Base-by-base conservation (phyloP, 1,140 invertebrate species). In the Teleopsis dalmanni region DNA sequence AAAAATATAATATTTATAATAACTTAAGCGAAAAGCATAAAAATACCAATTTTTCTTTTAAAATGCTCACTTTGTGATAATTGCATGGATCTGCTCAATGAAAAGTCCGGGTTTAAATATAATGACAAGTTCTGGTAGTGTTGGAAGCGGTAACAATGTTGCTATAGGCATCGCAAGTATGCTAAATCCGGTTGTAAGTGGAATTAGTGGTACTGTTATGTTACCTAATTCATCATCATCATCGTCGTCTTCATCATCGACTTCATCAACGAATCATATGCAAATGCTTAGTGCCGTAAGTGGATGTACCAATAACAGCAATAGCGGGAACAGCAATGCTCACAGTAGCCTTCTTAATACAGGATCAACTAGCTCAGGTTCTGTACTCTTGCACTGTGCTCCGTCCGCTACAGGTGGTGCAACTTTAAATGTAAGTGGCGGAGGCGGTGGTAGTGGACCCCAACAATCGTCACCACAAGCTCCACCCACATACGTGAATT, bases 401-500 rank as follows among this genome's bases (percentile, higher is more conserved):
- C n/a, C n/a, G n/a, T n/a, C n/a, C 7, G 40, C 40, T 13, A 26
- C 40, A 21, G 68, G 72, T 78, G 35, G 9, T 23, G 34, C 21
- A 19, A 13, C 14, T 19, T 13, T 14, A 34, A 27, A 40, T 22
- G 64, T 78, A 75, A 63, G 75, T 66, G 67, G 72, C 74, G 59
- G 74, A 72, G 73, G 62, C 64, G 61, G 67, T 48, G 23, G 35
- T 18, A 19, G 70, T 76, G 75, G 72, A 80, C 81, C 71, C 73
- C 82, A 73, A 42, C 81, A 73, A 47, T 80, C 86, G 71, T 88
- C 87, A 62, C 85, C 87, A 57, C 87, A 90, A 76, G 87, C 88
- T 79, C 87, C 87, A 22, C 63, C 63, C 53, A 91, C 88, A 64
- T 92, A 92, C 79, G 88, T 91, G 72, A 91, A 91, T 83, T 86